These are phyloP conservation scores for Cichladusa arquata DNA, from an alignment of 2,113 vertebrate species.

Conservation along the genomic window DNA sequence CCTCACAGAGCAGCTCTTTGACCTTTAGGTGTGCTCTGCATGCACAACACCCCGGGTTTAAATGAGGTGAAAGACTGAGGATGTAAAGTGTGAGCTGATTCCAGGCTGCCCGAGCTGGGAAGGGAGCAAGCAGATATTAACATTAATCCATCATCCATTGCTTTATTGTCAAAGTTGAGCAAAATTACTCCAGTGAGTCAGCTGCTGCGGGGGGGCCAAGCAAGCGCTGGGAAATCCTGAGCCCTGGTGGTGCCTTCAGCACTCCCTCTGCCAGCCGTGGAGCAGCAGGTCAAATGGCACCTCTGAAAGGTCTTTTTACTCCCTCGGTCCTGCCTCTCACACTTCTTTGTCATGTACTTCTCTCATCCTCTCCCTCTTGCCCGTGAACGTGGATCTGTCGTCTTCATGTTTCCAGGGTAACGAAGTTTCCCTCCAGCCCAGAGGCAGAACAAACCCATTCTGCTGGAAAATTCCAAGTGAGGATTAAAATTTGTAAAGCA, in stretches of 20 bases:
- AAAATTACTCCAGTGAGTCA: not conserved
- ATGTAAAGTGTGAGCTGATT: not conserved
- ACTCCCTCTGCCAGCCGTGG: not conserved
- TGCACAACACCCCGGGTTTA: not conserved
- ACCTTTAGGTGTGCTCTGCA: not conserved
- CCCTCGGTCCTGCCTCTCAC: not conserved
- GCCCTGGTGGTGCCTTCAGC: not conserved
- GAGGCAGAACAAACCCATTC: constrained; percentile 41
- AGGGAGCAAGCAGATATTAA: not conserved
- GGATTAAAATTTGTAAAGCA: constrained; percentile 51
- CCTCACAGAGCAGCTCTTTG: not conserved
- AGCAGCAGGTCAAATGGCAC: not conserved
- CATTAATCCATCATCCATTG: not conserved
- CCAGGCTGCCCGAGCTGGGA: not conserved
- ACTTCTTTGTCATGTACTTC: not conserved
- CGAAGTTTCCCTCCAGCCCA: constrained; percentile 53
- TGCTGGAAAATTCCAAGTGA: constrained; percentile 47
- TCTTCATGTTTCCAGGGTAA: constrained; percentile 60
- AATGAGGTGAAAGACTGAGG: not conserved
- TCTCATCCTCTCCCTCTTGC: not conserved
- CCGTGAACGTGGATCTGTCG: not conserved
- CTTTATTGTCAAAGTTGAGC: not conserved
- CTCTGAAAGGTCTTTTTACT: not conserved
- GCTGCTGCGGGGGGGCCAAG: not conserved
- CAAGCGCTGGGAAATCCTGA: not conserved